phyloP scores from a whole-genome alignment of 2,888 invertebrate genomes.

The Galerucella pusilla region DNA sequence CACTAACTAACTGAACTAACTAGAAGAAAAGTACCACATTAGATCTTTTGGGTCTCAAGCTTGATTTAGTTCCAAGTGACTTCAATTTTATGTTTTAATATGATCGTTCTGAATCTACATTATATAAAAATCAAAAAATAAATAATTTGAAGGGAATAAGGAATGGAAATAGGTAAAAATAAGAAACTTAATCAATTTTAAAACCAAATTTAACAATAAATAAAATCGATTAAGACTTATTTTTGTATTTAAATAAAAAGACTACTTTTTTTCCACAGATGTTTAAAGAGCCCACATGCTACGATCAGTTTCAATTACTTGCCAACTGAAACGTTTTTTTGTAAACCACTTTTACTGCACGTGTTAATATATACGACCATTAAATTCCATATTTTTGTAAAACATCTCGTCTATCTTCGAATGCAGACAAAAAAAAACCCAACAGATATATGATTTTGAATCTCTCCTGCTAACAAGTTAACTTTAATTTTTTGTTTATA shows the following conservation, averaged over 20 bases:
- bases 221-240: neutral
- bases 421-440: conserved; percentile 18
- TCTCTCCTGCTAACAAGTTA: conserved; percentile 23
- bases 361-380: conserved; percentile 36
- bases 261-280: conserved; percentile 28
- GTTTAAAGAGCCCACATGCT: conserved; percentile 42
- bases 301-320: conserved; percentile 35
- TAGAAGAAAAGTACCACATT: no score
- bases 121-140: no score
- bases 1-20: no score
- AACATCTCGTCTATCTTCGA: conserved; percentile 28
- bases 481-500: conserved; percentile 11
- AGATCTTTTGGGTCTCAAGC: no score
- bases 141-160: no score
- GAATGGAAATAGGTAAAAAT: no score
- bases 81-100: no score
- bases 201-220: neutral
- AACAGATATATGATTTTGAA: conserved; percentile 16
- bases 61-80: no score
- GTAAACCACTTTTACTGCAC: conserved; percentile 40
- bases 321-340: conserved; percentile 44
- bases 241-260: neutral
- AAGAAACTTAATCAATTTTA: no score
- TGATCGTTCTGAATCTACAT: no score
- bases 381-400: conserved; percentile 42